Percentiles rank a stretch among this genome's conserved stretches.
Conservation (phyloP, 2,888 invertebrate genomes). For the Leptothorax acervorum region DNA sequence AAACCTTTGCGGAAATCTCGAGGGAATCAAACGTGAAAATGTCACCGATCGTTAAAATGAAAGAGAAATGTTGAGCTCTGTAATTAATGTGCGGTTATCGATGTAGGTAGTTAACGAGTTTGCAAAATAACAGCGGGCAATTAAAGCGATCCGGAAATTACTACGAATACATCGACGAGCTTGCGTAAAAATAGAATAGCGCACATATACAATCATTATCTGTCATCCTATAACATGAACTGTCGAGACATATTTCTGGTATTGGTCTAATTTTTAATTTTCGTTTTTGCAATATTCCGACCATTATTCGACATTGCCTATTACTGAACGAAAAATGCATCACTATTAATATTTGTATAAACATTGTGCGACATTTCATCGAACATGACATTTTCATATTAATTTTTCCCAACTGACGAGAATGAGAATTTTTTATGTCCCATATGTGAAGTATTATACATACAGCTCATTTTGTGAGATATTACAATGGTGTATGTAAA, state of each 20-base stretch:
- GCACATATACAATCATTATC: not conserved
- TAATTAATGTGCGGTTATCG: conserved; percentile 36
- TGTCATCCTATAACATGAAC: conserved; percentile 22
- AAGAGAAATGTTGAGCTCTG: not conserved
- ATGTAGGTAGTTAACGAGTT: conserved; percentile 26
- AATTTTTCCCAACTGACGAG: not conserved
- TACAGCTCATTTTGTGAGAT: not conserved
- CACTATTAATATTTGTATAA: not conserved
- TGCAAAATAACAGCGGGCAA: conserved; percentile 32
- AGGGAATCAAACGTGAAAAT: conserved; percentile 1
- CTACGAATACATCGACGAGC: conserved; percentile 1
- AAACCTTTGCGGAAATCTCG: not conserved
- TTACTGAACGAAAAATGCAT: not conserved
- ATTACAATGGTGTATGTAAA: not conserved
- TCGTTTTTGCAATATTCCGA: not conserved
- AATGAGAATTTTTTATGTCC: not conserved
- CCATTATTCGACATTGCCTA: not conserved
- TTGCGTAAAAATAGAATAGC: conserved; percentile 25
- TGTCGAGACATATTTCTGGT: not conserved
- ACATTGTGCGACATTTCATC: not conserved
- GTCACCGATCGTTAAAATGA: conserved; percentile 1
- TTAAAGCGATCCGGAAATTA: conserved; percentile 39
- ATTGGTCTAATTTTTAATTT: conserved; percentile 13
- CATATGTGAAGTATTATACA: not conserved
- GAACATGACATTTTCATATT: not conserved